phyloP scores from a whole-genome alignment of 64 coral and sea anemone species.

The Montipora foliosa region DNA sequence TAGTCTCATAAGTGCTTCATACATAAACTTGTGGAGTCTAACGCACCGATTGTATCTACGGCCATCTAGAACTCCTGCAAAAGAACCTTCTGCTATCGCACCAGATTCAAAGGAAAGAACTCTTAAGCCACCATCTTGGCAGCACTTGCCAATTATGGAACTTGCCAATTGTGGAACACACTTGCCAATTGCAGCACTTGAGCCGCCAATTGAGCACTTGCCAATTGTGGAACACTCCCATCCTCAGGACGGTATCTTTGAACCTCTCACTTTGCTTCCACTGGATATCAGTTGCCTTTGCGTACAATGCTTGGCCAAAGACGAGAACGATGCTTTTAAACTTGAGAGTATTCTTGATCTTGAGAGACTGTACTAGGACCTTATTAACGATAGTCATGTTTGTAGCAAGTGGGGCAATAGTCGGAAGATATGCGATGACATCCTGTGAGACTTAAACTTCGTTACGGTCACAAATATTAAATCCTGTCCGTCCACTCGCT shows the following conservation, averaged over 20 bases:
- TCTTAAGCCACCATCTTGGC: conserved; percentile 64
- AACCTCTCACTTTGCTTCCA: conserved; percentile 67
- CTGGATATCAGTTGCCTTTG: conserved; percentile 43
- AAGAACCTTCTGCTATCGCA: conserved; percentile 59
- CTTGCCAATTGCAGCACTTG: conserved; percentile 4
- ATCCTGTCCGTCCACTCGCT: conserved; percentile 61
- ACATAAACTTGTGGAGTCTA: conserved; percentile 37
- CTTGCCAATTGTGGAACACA: conserved; percentile 52
- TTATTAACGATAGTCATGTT: conserved; percentile 44
- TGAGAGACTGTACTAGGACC: conserved; percentile 1
- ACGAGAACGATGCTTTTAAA: conserved; percentile 14
- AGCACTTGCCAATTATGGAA: conserved; percentile 63
- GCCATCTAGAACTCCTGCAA: conserved; percentile 57
- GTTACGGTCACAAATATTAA: conserved; percentile 68
- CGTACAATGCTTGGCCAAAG: conserved; percentile 63
- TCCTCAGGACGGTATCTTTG: conserved; percentile 45
- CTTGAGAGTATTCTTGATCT: conserved; percentile 49
- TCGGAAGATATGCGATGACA: conserved; percentile 48
- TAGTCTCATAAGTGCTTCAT: conserved; percentile 44
- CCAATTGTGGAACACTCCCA: conserved; percentile 56
- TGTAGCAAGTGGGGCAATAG: conserved; percentile 19
- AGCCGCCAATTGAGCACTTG: background rate
- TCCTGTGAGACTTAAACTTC: conserved; percentile 62
- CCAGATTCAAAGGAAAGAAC: conserved; percentile 58
- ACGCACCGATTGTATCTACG: conserved; percentile 54